A percentile compares a stretch with the other conserved stretches of the same genome.
Conservation (phyloP, 2,888 invertebrate genomes). For the Trissolcus brochymenae region DNA sequence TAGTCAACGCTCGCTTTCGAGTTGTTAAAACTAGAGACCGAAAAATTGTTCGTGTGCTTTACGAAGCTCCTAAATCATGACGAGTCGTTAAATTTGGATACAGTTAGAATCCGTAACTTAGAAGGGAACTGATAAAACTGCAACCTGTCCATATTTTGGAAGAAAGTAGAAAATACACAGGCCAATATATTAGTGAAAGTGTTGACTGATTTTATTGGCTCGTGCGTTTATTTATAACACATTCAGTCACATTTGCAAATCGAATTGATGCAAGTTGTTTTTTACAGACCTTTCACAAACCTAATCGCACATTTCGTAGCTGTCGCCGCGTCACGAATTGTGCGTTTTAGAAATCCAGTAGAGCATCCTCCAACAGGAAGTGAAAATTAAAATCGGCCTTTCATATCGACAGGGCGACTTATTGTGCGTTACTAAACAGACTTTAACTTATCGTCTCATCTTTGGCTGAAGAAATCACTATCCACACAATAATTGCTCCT, state of each 20-base stretch:
- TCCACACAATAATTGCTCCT: constrained; percentile 25
- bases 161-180: constrained; percentile 34
- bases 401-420: not conserved
- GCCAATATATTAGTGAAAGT: constrained; percentile 39
- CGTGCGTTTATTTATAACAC: constrained; percentile 27
- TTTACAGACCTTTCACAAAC: constrained; percentile 46
- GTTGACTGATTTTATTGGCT: constrained; percentile 17
- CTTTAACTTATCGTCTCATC: constrained; percentile 1
- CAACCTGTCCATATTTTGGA: constrained; percentile 28
- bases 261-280: constrained; percentile 24
- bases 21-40: constrained; percentile 1
- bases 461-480: constrained; percentile 3
- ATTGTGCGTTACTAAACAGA: not conserved
- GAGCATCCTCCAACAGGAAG: constrained; percentile 64
- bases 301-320: constrained; percentile 21
- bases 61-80: not conserved
- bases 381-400: constrained; percentile 62
- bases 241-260: constrained; percentile 46
- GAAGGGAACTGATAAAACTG: not conserved
- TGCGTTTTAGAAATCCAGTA: constrained; percentile 62
- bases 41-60: not conserved
- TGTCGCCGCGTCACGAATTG: constrained; percentile 33
- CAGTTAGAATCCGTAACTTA: not conserved
- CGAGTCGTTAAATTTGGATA: not conserved
- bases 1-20: constrained; percentile 16